phyloP scores from a whole-genome alignment of 64 coral and sea anemone genomes.

The Hydrozoanthus tunicans region DNA sequence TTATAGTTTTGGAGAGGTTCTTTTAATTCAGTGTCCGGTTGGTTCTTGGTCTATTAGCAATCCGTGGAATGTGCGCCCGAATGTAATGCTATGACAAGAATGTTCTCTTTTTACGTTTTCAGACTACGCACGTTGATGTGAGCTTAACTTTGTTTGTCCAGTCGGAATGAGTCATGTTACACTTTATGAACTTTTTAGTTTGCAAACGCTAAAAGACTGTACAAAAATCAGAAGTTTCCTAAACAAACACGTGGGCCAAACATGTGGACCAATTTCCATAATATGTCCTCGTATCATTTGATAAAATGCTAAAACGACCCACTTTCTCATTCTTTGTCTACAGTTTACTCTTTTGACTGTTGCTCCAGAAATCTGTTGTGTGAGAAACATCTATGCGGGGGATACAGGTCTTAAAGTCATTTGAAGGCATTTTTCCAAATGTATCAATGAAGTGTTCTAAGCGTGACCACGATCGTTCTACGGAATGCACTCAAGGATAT shows the following conservation, averaged over 20 bases:
- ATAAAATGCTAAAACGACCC: neutral
- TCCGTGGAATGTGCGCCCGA: neutral
- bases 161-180: neutral
- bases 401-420: neutral
- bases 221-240: neutral
- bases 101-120: neutral
- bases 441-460: neutral
- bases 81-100: slow-evolving; percentile 20
- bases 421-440: neutral
- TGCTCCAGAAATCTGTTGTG: neutral
- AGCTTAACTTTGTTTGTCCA: neutral
- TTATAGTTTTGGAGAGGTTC: neutral
- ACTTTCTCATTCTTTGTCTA: slow-evolving; percentile 5
- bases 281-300: slow-evolving; percentile 9
- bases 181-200: neutral
- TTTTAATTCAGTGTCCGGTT: neutral
- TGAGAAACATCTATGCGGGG: neutral
- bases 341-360: neutral
- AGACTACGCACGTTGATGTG: neutral
- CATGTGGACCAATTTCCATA: slow-evolving; percentile 37
- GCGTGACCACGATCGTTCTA: neutral
- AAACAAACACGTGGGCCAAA: slow-evolving; percentile 62
- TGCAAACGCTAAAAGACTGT: neutral
- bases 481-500: slow-evolving; percentile 13
- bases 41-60: neutral